phyloP scores from a whole-genome alignment of 2,888 invertebrate genomes.

The Melieria crassipennis region DNA sequence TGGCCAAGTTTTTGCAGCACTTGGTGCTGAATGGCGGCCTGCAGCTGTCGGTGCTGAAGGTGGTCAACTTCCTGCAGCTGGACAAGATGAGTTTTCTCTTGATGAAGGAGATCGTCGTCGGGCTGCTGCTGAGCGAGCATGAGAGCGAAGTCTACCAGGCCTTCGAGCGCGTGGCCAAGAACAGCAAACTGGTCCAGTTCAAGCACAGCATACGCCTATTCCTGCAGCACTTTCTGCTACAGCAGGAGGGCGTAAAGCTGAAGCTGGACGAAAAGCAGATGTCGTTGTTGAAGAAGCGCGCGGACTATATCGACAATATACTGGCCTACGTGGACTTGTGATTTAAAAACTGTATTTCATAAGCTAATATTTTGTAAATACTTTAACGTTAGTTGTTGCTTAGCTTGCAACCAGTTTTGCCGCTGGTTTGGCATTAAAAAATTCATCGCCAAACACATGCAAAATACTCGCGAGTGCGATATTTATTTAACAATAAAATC shows the following conservation, averaged over 20 bases:
- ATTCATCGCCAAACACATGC: background rate
- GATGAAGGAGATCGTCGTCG: slow-evolving; percentile 79
- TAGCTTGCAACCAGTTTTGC: background rate
- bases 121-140: slow-evolving; percentile 76
- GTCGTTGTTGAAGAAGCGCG: slow-evolving; percentile 69
- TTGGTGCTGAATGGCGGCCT: slow-evolving; percentile 82
- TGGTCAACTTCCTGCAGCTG: slow-evolving; percentile 86
- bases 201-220: slow-evolving; percentile 86
- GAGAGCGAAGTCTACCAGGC: slow-evolving; percentile 68
- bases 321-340: slow-evolving; percentile 67
- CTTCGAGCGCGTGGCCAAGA: slow-evolving; percentile 78
- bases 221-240: slow-evolving; percentile 85
- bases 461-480: background rate
- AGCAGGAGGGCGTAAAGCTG: slow-evolving; percentile 69
- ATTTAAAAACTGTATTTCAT: slow-evolving; percentile 9
- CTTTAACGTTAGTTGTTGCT: slow-evolving; percentile 1
- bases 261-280: slow-evolving; percentile 65
- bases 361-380: slow-evolving; percentile 1
- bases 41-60: slow-evolving; percentile 86
- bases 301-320: slow-evolving; percentile 74
- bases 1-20: slow-evolving; percentile 82
- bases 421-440: background rate
- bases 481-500: too few relatives aligned
- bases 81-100: slow-evolving; percentile 82
- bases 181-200: slow-evolving; percentile 80